Base-by-base conservation (phyloP, 1,140 invertebrate species). In the Leptopilina boulardi region DNA sequence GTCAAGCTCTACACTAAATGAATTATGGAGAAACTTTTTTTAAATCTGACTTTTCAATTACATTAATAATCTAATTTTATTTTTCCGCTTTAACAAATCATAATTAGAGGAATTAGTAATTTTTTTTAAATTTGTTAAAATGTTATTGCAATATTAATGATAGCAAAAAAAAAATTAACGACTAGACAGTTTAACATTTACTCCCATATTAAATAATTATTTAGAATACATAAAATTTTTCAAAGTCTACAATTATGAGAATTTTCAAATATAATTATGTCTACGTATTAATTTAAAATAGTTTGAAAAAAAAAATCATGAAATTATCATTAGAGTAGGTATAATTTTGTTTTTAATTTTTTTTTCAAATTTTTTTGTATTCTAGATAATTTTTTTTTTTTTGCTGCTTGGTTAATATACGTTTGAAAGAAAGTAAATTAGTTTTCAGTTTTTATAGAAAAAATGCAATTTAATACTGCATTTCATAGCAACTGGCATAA, bases 401-500 rank as follows among this genome's bases (percentile, higher is more conserved):
- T n/a, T n/a, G n/a, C n/a, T 30, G 26, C 26, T 9, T 11, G n/a
- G n/a, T 72, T 18, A 15, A 47, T 72, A n/a, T 15, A 5, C 41
- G n/a, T 51, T 18, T 18, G 8, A n/a, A n/a, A 18, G 2, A 51
- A 51, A 51, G 4, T 51, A 18, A 51, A 18, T 51, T 51, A 51
- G 23, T 21, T 21, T 18, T 42, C 26, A 15, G 10, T n/a, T 3
- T 18, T 15, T 9, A 41, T 71, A 3, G 18, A 41, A 8, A n/a
- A n/a, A 71, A 41, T 71, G 70, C 30, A 71, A 71, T 19, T 42
- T 66, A 42, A n/a, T 26, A 19, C n/a, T 6, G 41, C n/a, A 42
- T 9, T 11, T 73, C n/a, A n/a, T 80, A 84, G 83, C 85, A 76
- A 83, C 85, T 90, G 86, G 86, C 89, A 86, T 90, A 87, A 80